phyloP scores from a whole-genome alignment of 2,888 invertebrate species.

The Platynereis dumerilii region DNA sequence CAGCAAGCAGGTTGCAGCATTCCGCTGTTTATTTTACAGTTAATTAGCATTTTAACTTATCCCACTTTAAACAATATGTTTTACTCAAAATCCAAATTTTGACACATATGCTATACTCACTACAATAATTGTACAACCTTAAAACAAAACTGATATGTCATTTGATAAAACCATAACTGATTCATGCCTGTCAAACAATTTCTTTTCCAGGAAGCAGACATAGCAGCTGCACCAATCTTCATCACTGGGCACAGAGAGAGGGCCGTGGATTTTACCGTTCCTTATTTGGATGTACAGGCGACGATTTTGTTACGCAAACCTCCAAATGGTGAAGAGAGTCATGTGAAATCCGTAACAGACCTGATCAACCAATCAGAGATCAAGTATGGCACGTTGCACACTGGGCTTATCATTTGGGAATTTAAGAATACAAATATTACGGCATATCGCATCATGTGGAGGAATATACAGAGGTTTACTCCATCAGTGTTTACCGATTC shows the following conservation, averaged over 20 bases:
- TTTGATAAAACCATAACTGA: too few species aligned
- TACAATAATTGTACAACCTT: too few species aligned
- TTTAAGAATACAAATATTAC: constrained; percentile 30
- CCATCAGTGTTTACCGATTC: constrained; percentile 20
- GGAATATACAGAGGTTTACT: constrained; percentile 23
- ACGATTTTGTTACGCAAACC: constrained; percentile 28
- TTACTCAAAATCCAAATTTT: too few species aligned
- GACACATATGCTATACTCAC: too few species aligned
- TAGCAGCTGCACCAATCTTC: constrained; percentile 34
- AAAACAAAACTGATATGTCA: too few species aligned
- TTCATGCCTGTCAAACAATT: too few species aligned
- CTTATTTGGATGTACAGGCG: constrained; percentile 28
- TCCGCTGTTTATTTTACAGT: too few species aligned
- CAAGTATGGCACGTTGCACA: constrained; percentile 30
- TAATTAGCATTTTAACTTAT: too few species aligned
- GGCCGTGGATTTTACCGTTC: constrained; percentile 32
- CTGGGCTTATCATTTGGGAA: constrained; percentile 24
- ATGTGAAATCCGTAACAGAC: constrained; percentile 23
- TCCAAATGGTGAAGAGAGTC: constrained; percentile 8
- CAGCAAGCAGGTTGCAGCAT: too few species aligned
- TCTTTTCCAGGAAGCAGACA: constrained; percentile 31
- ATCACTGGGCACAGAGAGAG: constrained; percentile 20
- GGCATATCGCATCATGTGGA: constrained; percentile 23
- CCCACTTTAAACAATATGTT: too few species aligned
- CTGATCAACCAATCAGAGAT: constrained; percentile 30